Base-by-base conservation (phyloP, 2,888 invertebrate species). In the Synanthedon myopaeformis region DNA sequence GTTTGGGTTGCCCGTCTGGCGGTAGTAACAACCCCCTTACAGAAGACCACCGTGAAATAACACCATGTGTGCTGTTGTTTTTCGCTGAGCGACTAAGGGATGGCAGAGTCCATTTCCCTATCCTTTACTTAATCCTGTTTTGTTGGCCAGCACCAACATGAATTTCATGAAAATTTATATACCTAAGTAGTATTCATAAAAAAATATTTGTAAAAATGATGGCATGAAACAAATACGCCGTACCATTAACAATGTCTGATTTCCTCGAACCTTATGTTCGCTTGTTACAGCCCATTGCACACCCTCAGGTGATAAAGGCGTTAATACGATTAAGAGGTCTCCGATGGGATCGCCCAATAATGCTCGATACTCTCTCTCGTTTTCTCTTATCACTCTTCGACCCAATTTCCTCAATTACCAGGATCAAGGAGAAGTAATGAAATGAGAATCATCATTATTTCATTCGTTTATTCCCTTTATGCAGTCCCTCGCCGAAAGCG, bases 391-490 rank as follows among this genome's bases (percentile, higher is more conserved):
- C 80, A 77, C 76, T 74, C 78, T 79, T 76, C 77, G 78, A 74
- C 79, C 82, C 79, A 82, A 83, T 85, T 86, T 82, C 76, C 82
- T 78, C 84, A 85, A 84, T 86, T 83, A 84, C 82, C 66, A 72
- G 82, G 84, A 85, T 86, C 82, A 82, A 80, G 77, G 76, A 77
- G 79, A 78, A 79, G 81, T 84, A 85, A 85, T 86, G 85, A 85
- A 85, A 86, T 82, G 82, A 79, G 74, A 82, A 77, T 82, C 82
- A 86, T 85, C 82, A 86, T 85, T 85, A 83, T 86, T 79, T 79
- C 72, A 76, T 82, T 76, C 82, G 76, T 74, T 79, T 77, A 79
- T 80, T 82, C 80, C 35, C 76, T 76, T 35, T 76, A 67, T 61
- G 67, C 69, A 64, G 72, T 71, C 64, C 64, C 73, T 67, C 74